A percentile compares a stretch with the other conserved stretches of the same genome.
Conservation (phyloP, 2,113 vertebrate genomes). For the Amblyopsis rosae region DNA sequence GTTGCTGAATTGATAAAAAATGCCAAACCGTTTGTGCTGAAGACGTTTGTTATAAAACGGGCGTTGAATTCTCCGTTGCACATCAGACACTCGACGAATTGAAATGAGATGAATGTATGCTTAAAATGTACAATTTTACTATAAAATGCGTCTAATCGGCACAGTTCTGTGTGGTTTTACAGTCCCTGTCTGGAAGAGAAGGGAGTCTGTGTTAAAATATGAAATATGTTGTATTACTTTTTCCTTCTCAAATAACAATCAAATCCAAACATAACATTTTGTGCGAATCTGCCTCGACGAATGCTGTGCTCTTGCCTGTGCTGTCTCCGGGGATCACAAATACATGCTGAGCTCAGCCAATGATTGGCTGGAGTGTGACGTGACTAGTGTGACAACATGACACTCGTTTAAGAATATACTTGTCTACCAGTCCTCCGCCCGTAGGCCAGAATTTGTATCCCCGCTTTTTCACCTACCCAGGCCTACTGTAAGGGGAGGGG, state of each 20-base stretch:
- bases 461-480: too few relatives aligned
- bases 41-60: neutral
- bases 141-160: conserved; percentile 29
- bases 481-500: too few relatives aligned
- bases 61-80: conserved; percentile 14
- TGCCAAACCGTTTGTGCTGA: conserved; percentile 46
- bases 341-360: too few relatives aligned
- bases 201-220: neutral
- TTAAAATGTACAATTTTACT: conserved; percentile 38
- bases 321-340: neutral
- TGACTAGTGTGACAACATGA: too few relatives aligned
- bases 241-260: too few relatives aligned
- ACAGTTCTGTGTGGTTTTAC: conserved; percentile 27
- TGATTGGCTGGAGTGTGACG: too few relatives aligned
- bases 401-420: too few relatives aligned
- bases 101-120: conserved; percentile 66
- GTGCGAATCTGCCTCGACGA: conserved; percentile 26
- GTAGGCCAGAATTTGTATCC: too few relatives aligned
- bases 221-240: neutral
- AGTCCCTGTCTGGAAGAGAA: neutral
- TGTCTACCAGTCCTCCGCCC: too few relatives aligned
- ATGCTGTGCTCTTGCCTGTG: conserved; percentile 37
- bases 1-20: conserved; percentile 36
- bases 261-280: neutral
- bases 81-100: conserved; percentile 50